Evolutionary conservation across 2,888 invertebrate genomes (phyloP), one percentile per base, ranked within the genome.

Genomic region (Epirrhoe alternata): DNA sequence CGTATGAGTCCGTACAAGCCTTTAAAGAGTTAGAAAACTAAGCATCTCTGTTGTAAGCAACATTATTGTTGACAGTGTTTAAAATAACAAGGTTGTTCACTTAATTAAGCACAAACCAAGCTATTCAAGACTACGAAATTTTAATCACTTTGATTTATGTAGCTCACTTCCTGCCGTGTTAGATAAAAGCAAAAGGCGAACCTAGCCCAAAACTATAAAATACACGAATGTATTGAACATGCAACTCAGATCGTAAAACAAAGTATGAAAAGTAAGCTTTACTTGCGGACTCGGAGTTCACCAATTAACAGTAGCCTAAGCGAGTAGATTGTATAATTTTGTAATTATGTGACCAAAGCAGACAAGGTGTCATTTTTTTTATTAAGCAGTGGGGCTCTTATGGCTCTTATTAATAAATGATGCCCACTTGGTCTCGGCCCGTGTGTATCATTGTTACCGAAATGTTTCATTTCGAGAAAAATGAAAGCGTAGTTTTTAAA

Each of bases 211-310:
- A 70, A 71, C 71, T 77, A 72, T 71, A 72, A 69, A 69, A 71
- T 58, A 61, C 65, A 67, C 66, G 66, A 70, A 73, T 72, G 69
- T 74, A 77, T 68, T 66, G 65, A 61, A 69, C 80, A 80, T 78
- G 80, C 80, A 65, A 78, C 68, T 63, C 67, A 64, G 62, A 73
- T 71, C 73, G 66, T 71, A 73, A 73, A 75, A 73, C 72, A 61
- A 71, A 69, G 65, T 63, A 54, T 53, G 42, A 35, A 14, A 42
- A 33, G 30, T 35, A 51, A 52, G 30, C 31, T 56, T 45, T 45
- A 45, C 14, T 45, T 45, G 5, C 16, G 47, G 47, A 47, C 53
- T 47, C 33, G 38, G 38, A 42, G 31, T 31, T 47, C 31, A 49
- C 31, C 31, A 57, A 16, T 16, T 31, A 47, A 47, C 47, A 4